phyloP scores from a whole-genome alignment of 1,140 invertebrate genomes.

The Littorina saxatilis region DNA sequence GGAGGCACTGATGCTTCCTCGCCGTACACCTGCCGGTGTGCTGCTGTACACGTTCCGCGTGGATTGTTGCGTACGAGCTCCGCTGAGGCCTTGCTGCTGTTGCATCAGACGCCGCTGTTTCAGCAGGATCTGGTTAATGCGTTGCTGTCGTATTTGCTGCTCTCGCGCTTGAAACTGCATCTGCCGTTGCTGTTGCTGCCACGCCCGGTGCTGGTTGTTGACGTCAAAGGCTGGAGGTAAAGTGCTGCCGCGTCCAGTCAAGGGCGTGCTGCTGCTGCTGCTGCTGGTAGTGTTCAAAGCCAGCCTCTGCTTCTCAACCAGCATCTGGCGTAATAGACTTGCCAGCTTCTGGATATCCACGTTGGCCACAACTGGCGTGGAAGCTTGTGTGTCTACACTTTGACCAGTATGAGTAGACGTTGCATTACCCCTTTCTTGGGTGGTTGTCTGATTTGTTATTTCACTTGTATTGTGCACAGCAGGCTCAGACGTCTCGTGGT shows the following conservation, averaged over 20 bases:
- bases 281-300: background rate
- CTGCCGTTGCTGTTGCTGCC: background rate
- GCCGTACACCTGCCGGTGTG: too few relatives aligned
- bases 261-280: background rate
- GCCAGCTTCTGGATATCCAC: slow-evolving; percentile 6
- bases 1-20: too few relatives aligned
- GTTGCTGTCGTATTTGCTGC: background rate
- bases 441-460: too few relatives aligned
- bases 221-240: background rate
- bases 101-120: background rate
- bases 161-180: background rate
- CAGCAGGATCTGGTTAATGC: background rate
- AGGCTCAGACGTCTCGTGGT: too few relatives aligned
- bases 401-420: too few relatives aligned
- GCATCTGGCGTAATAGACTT: background rate
- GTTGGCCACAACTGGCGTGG: background rate
- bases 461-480: too few relatives aligned
- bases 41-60: too few relatives aligned
- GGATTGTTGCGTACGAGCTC: too few relatives aligned
- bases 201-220: background rate
- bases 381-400: too few relatives aligned
- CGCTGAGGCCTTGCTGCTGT: too few relatives aligned
- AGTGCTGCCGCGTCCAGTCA: background rate
- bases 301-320: background rate
- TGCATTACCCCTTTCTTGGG: too few relatives aligned